phyloP scores from a whole-genome alignment of 2,888 invertebrate genomes.

The Heliconius hortense region DNA sequence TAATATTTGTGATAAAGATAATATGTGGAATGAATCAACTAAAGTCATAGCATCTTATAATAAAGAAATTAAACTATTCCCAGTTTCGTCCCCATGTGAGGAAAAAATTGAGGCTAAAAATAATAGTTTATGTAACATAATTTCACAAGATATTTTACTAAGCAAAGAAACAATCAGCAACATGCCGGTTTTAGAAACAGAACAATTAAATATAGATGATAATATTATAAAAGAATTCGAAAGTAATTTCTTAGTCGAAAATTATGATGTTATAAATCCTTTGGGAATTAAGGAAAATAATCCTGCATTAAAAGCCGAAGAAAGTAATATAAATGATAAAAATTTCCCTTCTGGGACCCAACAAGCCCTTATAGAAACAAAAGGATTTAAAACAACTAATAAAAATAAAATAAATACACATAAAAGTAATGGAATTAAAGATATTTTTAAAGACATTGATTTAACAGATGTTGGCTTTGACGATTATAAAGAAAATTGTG shows the following conservation, averaged over 20 bases:
- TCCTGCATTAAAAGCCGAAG: not conserved
- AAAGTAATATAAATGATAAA: not conserved
- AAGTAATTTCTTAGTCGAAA: conserved; percentile 51
- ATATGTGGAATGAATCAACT: not conserved
- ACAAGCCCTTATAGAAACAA: not conserved
- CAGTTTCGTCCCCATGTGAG: conserved; percentile 21
- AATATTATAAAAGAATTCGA: conserved; percentile 42
- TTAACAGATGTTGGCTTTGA: conserved; percentile 1
- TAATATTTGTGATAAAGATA: not conserved
- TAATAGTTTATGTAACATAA: not conserved
- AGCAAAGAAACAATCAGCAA: not conserved
- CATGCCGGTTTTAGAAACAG: conserved; percentile 1
- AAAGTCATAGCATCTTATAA: not conserved
- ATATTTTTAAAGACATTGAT: conserved; percentile 27
- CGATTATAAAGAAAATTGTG: not conserved
- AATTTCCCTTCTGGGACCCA: not conserved
- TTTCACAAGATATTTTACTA: not conserved
- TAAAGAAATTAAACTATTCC: conserved; percentile 2
- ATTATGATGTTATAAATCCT: conserved; percentile 14
- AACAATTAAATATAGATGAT: conserved; percentile 38
- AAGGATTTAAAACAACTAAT: conserved; percentile 19
- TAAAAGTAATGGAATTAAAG: conserved; percentile 14
- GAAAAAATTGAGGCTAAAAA: conserved; percentile 6
- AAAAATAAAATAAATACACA: conserved; percentile 10
- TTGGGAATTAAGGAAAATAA: conserved; percentile 3